Conservation (phyloP, 2,797 vertebrate species). For the Artibeus jamaicensis region DNA sequence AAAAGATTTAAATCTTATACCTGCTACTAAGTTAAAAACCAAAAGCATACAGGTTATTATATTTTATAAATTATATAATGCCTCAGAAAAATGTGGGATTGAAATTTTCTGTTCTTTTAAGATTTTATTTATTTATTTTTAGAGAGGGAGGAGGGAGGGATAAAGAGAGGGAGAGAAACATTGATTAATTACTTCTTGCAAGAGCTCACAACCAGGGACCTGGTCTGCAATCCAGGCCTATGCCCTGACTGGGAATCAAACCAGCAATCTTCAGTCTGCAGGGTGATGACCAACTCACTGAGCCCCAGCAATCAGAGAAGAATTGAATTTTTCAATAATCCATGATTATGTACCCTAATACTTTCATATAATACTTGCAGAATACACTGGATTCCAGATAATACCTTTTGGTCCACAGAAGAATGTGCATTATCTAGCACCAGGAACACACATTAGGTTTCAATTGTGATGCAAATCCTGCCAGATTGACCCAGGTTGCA, state of each 20-base stretch:
- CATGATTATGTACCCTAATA: not conserved
- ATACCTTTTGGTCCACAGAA: not conserved
- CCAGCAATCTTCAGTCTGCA: not conserved
- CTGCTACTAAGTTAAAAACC: conserved; percentile 39
- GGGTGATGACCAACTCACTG: not conserved
- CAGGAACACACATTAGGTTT: not conserved
- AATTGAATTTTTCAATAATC: not conserved
- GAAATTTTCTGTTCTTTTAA: not conserved
- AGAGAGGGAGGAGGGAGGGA: not conserved
- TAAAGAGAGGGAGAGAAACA: not conserved
- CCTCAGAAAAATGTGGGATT: not conserved
- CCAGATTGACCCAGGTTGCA: not conserved
- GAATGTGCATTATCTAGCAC: not conserved
- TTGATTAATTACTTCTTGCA: not conserved
- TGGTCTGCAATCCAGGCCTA: not conserved
- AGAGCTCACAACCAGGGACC: not conserved
- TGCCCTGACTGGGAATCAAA: not conserved
- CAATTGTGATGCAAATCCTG: not conserved
- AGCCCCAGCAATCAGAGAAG: not conserved
- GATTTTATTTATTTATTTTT: not conserved
- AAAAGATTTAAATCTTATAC: conserved; percentile 7
- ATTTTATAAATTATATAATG: not conserved
- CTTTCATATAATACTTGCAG: not conserved
- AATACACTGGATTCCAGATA: not conserved
- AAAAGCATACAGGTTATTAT: conserved; percentile 6